Evolutionary conservation across 2,797 vertebrate species (phyloP).

Genomic region (Bradypodion pumilum): DNA sequence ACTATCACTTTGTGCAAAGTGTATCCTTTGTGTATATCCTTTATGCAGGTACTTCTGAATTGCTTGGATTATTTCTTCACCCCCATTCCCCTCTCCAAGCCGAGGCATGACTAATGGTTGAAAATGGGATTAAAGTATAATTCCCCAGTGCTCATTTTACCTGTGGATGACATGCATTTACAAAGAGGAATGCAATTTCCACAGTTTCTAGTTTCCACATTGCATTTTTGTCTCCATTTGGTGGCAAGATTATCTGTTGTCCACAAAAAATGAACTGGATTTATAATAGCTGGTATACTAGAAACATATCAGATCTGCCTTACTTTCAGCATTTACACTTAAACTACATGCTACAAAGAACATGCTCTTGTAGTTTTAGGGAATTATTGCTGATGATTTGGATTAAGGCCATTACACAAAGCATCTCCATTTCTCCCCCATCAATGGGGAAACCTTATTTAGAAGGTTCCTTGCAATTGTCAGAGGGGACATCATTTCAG

Average conservation of each 20-base stretch:
- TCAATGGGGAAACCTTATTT: not conserved
- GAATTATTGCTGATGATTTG: not conserved
- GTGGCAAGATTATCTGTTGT: not conserved
- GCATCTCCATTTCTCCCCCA: not conserved
- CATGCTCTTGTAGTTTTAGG: not conserved
- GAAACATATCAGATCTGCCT: not conserved
- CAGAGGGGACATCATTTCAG: no score
- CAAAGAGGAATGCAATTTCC: not conserved
- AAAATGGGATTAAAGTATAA: not conserved
- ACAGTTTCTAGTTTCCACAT: not conserved
- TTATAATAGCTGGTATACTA: not conserved
- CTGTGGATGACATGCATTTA: slow-evolving; percentile 4
- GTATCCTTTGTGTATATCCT: no score
- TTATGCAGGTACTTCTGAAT: not conserved
- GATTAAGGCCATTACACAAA: not conserved
- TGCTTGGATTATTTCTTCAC: slow-evolving; percentile 19
- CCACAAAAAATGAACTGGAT: not conserved
- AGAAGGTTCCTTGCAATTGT: not conserved
- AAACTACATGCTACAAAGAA: not conserved
- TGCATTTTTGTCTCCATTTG: slow-evolving; percentile 4
- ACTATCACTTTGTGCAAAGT: slow-evolving; percentile 27
- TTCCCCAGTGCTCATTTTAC: slow-evolving; percentile 30
- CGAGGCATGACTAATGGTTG: slow-evolving; percentile 7
- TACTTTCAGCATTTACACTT: not conserved
- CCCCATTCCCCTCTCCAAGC: not conserved